Evolutionary conservation across 2,888 invertebrate genomes (phyloP).

Genomic region (Laothoe populi): DNA sequence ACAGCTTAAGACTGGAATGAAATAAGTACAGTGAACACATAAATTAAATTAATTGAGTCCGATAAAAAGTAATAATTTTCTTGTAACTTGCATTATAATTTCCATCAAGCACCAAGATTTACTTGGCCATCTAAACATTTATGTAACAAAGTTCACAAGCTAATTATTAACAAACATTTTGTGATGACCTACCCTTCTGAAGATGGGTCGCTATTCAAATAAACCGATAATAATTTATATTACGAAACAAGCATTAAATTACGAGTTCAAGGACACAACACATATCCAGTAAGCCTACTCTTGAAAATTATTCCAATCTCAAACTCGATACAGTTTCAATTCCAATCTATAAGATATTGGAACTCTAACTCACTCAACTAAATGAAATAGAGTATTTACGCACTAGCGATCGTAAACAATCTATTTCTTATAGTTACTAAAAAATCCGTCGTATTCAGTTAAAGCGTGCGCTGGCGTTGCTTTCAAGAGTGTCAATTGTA

Average conservation of each 20-base stretch:
- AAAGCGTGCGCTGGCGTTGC: no score
- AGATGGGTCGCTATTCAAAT: slow-evolving; percentile 25
- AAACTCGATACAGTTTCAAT: no score
- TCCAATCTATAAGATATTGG: no score
- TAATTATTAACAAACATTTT: slow-evolving; percentile 38
- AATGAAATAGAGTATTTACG: no score
- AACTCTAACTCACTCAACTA: no score
- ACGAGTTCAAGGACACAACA: background rate
- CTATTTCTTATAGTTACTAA: no score
- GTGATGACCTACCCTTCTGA: slow-evolving; percentile 30
- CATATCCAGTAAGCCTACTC: no score
- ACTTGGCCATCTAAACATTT: slow-evolving; percentile 34
- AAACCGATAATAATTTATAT: slow-evolving; percentile 21
- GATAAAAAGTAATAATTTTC: slow-evolving; percentile 13
- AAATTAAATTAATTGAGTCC: background rate
- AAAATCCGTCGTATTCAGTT: no score
- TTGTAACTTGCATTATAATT: slow-evolving; percentile 46
- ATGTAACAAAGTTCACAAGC: slow-evolving; percentile 30
- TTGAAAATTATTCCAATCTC: no score
- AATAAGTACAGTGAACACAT: background rate
- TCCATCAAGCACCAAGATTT: slow-evolving; percentile 24
- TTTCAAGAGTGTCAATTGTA: no score
- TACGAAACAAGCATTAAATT: slow-evolving; percentile 20
- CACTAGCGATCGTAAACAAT: no score
- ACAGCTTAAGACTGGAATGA: slow-evolving; percentile 4